Base-by-base conservation (phyloP, 2,797 vertebrate genomes). In the Lepidocolaptes lacrymiger region DNA sequence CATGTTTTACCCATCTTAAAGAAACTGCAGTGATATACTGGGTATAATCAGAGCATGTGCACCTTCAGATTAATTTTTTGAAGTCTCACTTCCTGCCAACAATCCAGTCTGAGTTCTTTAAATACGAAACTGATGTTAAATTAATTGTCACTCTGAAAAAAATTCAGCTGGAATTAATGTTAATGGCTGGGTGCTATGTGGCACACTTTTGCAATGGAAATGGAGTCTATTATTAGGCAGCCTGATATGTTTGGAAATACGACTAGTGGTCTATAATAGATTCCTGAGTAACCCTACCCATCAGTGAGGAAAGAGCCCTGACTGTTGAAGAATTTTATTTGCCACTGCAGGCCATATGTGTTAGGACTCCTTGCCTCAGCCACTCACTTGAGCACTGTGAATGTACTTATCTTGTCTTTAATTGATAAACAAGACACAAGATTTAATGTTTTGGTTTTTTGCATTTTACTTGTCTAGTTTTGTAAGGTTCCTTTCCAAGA, bases 231-330 rank as follows among this genome's bases (percentile, higher is more conserved):
- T 88, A 72, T 84, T 89, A 92, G 61, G 64, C 46, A 75, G 69
- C 51, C 43, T 75, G 61, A 43, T 93, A 39, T 12, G 32, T 78
- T 58, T 93, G 68, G 75, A 83, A 89, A 69, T 83, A 27, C 2
- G 39, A 34, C 51, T 72, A 16, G 64, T 59, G 68, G 61, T 80
- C 39, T 92, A 12, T 48, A 76, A 82, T 17, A 44, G 48, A 43
- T 96, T 92, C 64, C 75, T 89, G 81, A 28, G 61, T 91, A 85
- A 94, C 43, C 46, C 37, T 89, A 69, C 58, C 44, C 28, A 16
- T 41, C 43, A 9, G 46, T 28, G 39, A 91, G 78, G 72, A 56
- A 86, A 72, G 88, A 82, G 41, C 37, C 9, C 58, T 76, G 64
- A 36, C 51, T 74, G 12, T 56, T 89, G 61, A 81, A 77, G 71